A percentile compares a stretch with the other conserved stretches of the same genome.
These are phyloP conservation scores for Microvelia longipes DNA, from an alignment of 1,140 invertebrate species.

Conservation along the genomic window DNA sequence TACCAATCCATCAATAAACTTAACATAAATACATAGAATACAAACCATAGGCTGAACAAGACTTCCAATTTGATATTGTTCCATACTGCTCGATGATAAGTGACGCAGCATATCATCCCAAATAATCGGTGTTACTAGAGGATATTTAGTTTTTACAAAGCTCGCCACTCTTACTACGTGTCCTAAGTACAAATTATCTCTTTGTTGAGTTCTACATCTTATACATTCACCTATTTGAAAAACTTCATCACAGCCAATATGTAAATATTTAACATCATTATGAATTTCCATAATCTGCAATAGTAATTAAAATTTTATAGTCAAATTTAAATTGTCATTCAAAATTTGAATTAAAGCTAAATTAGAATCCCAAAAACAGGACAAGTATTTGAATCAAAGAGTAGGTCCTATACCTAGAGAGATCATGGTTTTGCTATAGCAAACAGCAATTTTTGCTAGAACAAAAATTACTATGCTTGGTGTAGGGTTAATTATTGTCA, in stretches of 20 bases:
- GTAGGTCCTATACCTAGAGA: too few relatives aligned
- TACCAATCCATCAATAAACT: background rate
- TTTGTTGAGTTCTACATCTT: conserved; percentile 41
- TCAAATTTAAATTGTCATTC: too few relatives aligned
- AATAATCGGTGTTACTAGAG: conserved; percentile 56
- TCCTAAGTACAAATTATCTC: conserved; percentile 44
- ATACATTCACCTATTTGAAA: conserved; percentile 67
- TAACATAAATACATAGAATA: too few relatives aligned
- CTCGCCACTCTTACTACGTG: conserved; percentile 51
- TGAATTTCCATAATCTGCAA: conserved; percentile 42
- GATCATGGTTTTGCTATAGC: too few relatives aligned
- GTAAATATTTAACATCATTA: conserved; percentile 48
- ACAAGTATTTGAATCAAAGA: too few relatives aligned
- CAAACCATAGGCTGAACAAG: conserved; percentile 67
- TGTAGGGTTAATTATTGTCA: too few relatives aligned
- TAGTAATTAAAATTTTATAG: too few relatives aligned
- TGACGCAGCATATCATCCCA: conserved; percentile 91
- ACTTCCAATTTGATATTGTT: conserved; percentile 50
- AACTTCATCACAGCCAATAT: conserved; percentile 70
- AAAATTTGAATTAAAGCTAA: too few relatives aligned
- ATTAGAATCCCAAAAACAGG: too few relatives aligned
- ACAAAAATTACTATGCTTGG: too few relatives aligned
- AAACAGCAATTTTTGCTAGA: too few relatives aligned
- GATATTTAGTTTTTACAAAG: conserved; percentile 44
- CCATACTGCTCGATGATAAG: conserved; percentile 46